Base-by-base conservation (phyloP, 2,888 invertebrate species). In the Dysmachus trigonus region DNA sequence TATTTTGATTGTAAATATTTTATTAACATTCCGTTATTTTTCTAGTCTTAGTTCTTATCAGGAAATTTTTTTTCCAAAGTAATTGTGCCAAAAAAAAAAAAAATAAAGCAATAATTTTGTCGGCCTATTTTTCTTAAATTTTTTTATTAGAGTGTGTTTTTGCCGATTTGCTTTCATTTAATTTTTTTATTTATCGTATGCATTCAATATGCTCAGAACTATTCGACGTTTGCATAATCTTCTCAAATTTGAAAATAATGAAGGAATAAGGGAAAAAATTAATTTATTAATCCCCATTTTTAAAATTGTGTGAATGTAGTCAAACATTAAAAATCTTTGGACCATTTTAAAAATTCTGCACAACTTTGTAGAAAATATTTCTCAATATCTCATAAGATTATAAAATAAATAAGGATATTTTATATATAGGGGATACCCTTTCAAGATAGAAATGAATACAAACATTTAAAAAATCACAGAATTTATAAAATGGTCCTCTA, bases 41-140 rank as follows among this genome's bases (percentile, higher is more conserved):
- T 7, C 79, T 79, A 79, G 79, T 79, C 79, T 51, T 79, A 51
- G 41, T 79, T 79, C n/a, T n/a, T 51, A 51, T 33, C 31, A 73
- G 35, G 47, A 79, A 79, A 79, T 79, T 47, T 30, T 47, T 30
- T 41, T 79, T 51, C 79, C 31, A 79, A 30, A 79, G 31, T 79
- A 22, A 35, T 47, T 7, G 79, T 79, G 79, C 79, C 79, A 79
- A 79, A 77, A 13, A 47, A 6, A 73, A 2, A 31, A 74, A 74
- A 73, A 2, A 31, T 33, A 74, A 22, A 76, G 4, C 10, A 76
- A n/a, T n/a, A 76, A 22, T 76, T 76, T 2, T 41, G 13, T 13
- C 38, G 38, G 13, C 22, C 8, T 7, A 15, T 47, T n/a, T 47
- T 47, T 41, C n/a, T 47, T 1, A 47, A 47, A 47, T 47, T 47